These are phyloP conservation scores for Gnathonemus longibarbis DNA, from an alignment of 2,113 vertebrate species.

Conservation along the genomic window DNA sequence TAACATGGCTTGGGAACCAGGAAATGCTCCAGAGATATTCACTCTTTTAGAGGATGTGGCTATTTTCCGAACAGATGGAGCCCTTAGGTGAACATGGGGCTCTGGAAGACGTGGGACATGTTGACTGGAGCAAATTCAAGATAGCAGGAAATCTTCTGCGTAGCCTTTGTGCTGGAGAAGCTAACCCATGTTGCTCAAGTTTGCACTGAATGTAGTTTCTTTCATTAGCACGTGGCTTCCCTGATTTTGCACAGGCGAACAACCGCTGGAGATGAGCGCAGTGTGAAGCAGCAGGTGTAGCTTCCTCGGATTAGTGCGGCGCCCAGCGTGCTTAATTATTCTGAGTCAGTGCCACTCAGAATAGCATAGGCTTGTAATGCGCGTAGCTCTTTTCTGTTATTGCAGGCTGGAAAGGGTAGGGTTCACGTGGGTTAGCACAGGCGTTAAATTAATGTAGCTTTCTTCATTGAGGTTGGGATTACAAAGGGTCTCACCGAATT, in stretches of 20 bases:
- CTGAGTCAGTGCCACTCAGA: background rate
- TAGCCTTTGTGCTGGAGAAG: slow-evolving; percentile 17
- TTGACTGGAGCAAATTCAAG: slow-evolving; percentile 21
- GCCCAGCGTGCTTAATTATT: background rate
- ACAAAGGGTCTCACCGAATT: background rate
- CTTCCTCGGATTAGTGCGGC: background rate
- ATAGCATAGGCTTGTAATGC: background rate
- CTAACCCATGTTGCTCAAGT: slow-evolving; percentile 13
- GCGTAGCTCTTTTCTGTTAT: background rate
- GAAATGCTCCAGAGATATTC: background rate
- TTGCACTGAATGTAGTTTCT: background rate
- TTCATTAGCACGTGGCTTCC: background rate
- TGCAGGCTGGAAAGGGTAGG: background rate
- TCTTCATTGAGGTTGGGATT: background rate
- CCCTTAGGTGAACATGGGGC: background rate
- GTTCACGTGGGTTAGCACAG: background rate
- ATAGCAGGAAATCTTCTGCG: slow-evolving; percentile 29
- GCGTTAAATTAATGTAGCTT: background rate
- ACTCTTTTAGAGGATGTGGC: background rate
- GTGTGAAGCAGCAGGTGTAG: background rate
- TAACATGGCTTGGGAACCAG: slow-evolving; percentile 8
- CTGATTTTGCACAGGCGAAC: background rate
- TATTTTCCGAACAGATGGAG: background rate
- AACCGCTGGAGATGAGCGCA: background rate
- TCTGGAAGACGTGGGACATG: slow-evolving; percentile 30